Evolutionary conservation across 2,797 vertebrate species (phyloP).

Genomic region (Oceanodroma leucorhoa): DNA sequence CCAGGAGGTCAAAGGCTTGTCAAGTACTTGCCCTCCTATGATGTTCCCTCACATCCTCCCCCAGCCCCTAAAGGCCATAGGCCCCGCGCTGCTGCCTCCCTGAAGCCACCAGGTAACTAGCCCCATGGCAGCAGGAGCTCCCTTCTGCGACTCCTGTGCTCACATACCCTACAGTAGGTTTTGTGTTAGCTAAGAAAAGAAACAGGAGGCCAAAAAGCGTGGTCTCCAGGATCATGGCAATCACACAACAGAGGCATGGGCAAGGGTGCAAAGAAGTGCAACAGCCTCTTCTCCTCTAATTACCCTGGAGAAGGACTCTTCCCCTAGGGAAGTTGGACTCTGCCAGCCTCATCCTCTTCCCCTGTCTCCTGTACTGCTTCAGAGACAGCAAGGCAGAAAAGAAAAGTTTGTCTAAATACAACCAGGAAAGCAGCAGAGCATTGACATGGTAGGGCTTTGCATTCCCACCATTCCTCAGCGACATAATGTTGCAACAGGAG

Average conservation of each 20-base stretch:
- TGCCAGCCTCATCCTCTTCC: neutral
- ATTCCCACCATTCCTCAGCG: neutral
- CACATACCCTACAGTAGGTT: fast-evolving
- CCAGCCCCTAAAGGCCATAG: neutral
- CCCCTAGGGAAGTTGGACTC: neutral
- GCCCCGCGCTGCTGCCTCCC: neutral
- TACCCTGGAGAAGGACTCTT: neutral
- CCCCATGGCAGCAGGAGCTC: neutral
- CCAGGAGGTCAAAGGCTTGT: neutral
- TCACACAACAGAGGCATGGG: fast-evolving
- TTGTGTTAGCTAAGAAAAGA: neutral
- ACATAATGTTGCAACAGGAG: neutral
- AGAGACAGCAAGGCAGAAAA: neutral
- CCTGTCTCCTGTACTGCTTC: neutral
- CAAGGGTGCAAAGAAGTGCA: neutral
- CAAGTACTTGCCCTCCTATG: neutral
- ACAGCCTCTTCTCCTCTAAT: neutral
- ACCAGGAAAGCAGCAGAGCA: neutral
- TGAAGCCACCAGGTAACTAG: neutral
- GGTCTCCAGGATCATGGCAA: neutral
- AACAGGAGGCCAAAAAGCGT: neutral
- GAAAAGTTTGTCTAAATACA: neutral
- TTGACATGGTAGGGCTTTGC: neutral
- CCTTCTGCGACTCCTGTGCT: neutral
- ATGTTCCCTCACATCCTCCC: neutral